Evolutionary conservation across 1,140 invertebrate species (phyloP).

Genomic region (Drosophila ananassae): DNA sequence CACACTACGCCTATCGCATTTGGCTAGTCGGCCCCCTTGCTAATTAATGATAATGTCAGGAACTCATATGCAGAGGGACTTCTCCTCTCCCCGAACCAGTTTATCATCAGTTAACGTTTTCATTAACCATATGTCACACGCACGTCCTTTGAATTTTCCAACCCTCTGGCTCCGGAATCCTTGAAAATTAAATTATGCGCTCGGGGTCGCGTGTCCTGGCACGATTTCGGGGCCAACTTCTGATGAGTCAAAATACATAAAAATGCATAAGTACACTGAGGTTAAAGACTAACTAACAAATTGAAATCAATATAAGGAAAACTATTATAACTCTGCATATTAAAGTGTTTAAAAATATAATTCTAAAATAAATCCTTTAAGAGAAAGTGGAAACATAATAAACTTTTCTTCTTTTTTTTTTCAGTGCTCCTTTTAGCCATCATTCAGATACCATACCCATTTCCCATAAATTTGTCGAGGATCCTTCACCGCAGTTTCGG

Average conservation of each 20-base stretch:
- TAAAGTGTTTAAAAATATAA: too few species aligned
- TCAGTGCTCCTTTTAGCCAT: background rate
- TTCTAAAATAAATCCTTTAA: too few species aligned
- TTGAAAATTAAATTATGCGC: slow-evolving; percentile 80
- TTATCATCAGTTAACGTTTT: slow-evolving; percentile 79
- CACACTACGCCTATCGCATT: slow-evolving; percentile 47
- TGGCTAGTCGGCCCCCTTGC: slow-evolving; percentile 29
- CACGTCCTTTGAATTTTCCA: slow-evolving; percentile 40
- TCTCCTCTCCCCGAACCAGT: slow-evolving; percentile 20
- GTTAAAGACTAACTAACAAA: background rate
- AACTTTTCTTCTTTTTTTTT: background rate
- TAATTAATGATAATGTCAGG: slow-evolving; percentile 78
- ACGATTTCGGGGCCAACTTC: slow-evolving; percentile 52
- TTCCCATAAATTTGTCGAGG: slow-evolving; percentile 65
- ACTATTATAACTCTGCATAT: background rate
- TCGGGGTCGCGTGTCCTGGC: slow-evolving; percentile 66
- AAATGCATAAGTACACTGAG: slow-evolving; percentile 59
- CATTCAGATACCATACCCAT: slow-evolving; percentile 16
- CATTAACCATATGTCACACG: slow-evolving; percentile 81
- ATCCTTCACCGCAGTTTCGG: slow-evolving; percentile 31
- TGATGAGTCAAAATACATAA: slow-evolving; percentile 78
- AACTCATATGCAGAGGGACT: slow-evolving; percentile 37
- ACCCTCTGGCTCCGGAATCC: slow-evolving; percentile 35
- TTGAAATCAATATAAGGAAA: background rate
- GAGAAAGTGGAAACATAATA: too few species aligned